Percentiles rank a stretch among this genome's conserved stretches.
phyloP scores from a whole-genome alignment of 2,888 invertebrate species.

The Odontocolon sp. region DNA sequence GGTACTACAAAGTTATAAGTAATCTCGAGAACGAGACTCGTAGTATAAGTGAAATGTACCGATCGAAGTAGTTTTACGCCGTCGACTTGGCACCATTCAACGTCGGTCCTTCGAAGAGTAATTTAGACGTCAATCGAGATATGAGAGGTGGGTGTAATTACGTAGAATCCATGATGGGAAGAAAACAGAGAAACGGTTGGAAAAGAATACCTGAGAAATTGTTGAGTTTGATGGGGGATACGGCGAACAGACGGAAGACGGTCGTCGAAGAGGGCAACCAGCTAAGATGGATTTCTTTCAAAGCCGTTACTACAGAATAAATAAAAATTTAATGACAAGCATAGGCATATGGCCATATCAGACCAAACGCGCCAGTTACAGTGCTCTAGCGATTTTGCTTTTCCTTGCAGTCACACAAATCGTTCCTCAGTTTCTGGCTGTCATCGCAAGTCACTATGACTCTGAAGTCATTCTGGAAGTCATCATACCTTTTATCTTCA shows the following conservation, averaged over 20 bases:
- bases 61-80: not conserved
- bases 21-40: too few species aligned
- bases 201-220: not conserved
- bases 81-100: not conserved
- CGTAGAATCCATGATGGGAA: not conserved
- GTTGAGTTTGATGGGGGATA: not conserved
- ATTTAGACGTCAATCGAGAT: conserved; percentile 22
- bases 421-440: conserved; percentile 26
- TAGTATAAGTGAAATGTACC: not conserved
- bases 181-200: not conserved
- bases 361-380: not conserved
- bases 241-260: not conserved
- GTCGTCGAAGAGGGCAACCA: not conserved
- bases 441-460: not conserved
- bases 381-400: not conserved
- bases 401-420: conserved; percentile 14
- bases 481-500: conserved; percentile 20
- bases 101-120: conserved; percentile 2
- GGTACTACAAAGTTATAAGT: too few species aligned
- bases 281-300: conserved; percentile 30
- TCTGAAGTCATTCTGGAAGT: conserved; percentile 15
- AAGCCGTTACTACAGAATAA: conserved; percentile 44
- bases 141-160: not conserved
- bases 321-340: conserved; percentile 32
- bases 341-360: conserved; percentile 55